Conservation (phyloP, 2,888 invertebrate genomes). For the Portevinia maculata region DNA sequence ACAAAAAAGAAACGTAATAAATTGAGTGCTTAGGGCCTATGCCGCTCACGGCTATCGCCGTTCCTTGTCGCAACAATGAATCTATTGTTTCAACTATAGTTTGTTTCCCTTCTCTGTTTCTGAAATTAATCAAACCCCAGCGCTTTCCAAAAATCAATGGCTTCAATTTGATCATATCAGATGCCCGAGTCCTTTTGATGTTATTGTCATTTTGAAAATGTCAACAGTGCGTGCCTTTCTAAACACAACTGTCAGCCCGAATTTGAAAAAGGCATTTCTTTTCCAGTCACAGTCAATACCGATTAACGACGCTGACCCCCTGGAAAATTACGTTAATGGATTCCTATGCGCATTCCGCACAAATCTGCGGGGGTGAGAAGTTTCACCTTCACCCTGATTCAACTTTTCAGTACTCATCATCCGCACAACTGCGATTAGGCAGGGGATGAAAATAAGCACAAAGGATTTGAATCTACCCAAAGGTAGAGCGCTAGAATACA, state of each 20-base stretch:
- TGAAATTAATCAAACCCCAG: no score
- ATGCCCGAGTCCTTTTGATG: no score
- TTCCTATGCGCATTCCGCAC: conserved; percentile 47
- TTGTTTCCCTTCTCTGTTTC: no score
- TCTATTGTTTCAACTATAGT: no score
- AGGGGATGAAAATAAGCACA: conserved; percentile 25
- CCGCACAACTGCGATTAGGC: neutral
- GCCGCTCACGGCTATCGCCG: no score
- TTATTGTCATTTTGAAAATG: conserved; percentile 1
- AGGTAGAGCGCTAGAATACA: conserved; percentile 45
- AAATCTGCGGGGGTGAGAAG: conserved; percentile 57
- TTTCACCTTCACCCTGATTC: conserved; percentile 49
- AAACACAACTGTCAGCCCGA: conserved; percentile 38
- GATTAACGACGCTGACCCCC: conserved; percentile 68
- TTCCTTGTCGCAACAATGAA: no score
- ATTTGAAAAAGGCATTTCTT: conserved; percentile 22
- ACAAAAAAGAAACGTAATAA: no score
- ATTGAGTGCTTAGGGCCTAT: no score
- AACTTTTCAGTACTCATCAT: conserved; percentile 25
- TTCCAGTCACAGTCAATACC: conserved; percentile 67
- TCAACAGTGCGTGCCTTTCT: conserved; percentile 5
- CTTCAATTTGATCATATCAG: no score
- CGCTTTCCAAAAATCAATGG: no score
- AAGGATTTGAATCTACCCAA: conserved; percentile 61
- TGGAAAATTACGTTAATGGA: conserved; percentile 62